Conservation (phyloP, 2,797 vertebrate species). For the Ptychadena robeensis region DNA sequence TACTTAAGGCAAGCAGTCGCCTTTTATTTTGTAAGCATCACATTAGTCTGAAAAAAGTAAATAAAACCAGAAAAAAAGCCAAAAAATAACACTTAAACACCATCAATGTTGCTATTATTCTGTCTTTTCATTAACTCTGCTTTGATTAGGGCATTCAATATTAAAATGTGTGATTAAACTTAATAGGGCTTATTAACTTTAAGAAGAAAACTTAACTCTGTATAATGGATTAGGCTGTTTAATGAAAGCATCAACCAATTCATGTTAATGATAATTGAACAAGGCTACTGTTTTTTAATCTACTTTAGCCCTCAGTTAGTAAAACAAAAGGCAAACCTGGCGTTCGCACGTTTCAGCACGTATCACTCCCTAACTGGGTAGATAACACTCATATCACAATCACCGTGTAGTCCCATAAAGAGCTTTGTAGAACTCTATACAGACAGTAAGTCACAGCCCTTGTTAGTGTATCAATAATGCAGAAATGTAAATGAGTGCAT, state of each 20-base stretch:
- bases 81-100: background rate
- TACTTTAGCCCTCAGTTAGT: background rate
- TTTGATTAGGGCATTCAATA: slow-evolving; percentile 31
- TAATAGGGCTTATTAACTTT: slow-evolving; percentile 52
- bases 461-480: slow-evolving; percentile 63
- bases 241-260: slow-evolving; percentile 39
- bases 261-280: slow-evolving; percentile 9
- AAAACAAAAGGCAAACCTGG: background rate
- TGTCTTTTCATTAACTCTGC: slow-evolving; percentile 37
- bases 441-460: slow-evolving; percentile 36
- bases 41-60: background rate
- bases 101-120: slow-evolving; percentile 19
- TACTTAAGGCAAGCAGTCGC: background rate
- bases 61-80: background rate
- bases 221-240: slow-evolving; percentile 36
- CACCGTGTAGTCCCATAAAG: background rate
- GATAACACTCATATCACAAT: background rate
- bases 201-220: slow-evolving; percentile 33
- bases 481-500: slow-evolving; percentile 70
- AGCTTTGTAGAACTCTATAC: background rate
- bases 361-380: background rate
- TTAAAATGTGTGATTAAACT: slow-evolving; percentile 42
- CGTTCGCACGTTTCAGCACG: background rate
- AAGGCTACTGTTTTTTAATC: background rate
- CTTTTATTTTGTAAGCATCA: background rate